phyloP scores from a whole-genome alignment of 2,797 vertebrate species.

The Orestias chungarensis region DNA sequence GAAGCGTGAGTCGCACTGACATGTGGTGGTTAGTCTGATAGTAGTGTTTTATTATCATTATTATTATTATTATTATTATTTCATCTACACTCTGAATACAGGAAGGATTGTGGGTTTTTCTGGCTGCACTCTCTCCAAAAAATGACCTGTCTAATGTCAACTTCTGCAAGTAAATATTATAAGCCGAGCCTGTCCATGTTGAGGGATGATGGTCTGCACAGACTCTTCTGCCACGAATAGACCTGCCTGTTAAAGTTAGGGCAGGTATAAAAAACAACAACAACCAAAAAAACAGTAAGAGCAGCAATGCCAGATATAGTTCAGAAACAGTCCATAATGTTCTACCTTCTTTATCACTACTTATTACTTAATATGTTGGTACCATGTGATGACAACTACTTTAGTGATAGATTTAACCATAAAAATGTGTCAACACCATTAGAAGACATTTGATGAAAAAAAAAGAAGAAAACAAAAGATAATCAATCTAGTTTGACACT shows the following conservation, averaged over 20 bases:
- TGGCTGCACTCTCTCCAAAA: conserved; percentile 24
- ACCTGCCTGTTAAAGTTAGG: conserved; percentile 16
- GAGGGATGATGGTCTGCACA: conserved; percentile 28
- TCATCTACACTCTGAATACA: conserved; percentile 24
- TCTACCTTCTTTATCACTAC: conserved; percentile 17
- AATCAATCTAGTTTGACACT: too few relatives aligned
- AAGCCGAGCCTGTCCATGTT: conserved; percentile 35
- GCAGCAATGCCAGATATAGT: conserved; percentile 7
- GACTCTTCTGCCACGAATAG: conserved; percentile 29
- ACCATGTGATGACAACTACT: neutral
- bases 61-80: too few relatives aligned
- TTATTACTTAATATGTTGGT: neutral
- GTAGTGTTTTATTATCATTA: conserved; percentile 22
- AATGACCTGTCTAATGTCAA: conserved; percentile 48
- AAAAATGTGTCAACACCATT: neutral
- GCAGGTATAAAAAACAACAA: conserved; percentile 13
- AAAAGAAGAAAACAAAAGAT: too few relatives aligned
- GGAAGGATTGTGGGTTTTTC: conserved; percentile 24
- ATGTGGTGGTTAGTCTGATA: conserved; percentile 40
- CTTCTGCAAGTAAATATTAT: conserved; percentile 43
- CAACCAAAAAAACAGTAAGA: neutral
- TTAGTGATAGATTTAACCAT: neutral
- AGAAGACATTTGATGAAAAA: neutral
- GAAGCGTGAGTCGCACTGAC: conserved; percentile 30
- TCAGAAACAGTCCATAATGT: conserved; percentile 11